phyloP scores from a whole-genome alignment of 2,113 vertebrate genomes.

The Archocentrus centrarchus region DNA sequence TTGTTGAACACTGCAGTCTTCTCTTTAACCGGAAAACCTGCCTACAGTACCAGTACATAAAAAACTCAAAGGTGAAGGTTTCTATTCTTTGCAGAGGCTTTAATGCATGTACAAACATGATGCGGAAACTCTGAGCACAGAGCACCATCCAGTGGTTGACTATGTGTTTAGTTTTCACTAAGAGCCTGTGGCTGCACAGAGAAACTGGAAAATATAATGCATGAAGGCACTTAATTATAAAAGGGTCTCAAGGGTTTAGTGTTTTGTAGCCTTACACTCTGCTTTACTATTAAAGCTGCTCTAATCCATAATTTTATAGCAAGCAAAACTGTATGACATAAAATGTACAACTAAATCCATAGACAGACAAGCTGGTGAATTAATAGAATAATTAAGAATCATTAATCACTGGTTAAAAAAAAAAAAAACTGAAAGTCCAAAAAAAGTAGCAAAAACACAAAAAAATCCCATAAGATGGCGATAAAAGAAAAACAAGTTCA shows the following conservation, averaged over 20 bases:
- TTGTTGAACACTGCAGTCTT: neutral
- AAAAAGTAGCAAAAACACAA: neutral
- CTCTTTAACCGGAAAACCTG: neutral
- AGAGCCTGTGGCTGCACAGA: neutral
- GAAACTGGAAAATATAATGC: slow-evolving; percentile 1
- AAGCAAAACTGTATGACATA: neutral
- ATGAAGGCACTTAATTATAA: slow-evolving; percentile 15
- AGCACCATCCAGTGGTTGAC: slow-evolving; percentile 61
- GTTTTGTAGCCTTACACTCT: neutral
- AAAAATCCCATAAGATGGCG: neutral
- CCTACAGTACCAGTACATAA: neutral
- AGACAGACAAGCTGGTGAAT: neutral
- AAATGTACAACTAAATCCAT: neutral
- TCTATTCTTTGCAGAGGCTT: slow-evolving; percentile 8
- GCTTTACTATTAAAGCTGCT: slow-evolving; percentile 6
- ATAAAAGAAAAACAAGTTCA: neutral
- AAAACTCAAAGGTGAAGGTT: neutral
- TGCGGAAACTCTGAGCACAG: slow-evolving; percentile 9
- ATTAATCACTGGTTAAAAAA: neutral
- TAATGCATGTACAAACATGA: neutral
- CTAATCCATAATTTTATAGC: slow-evolving; percentile 8
- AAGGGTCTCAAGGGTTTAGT: slow-evolving; percentile 3
- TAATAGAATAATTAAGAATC: neutral
- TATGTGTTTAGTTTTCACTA: neutral
- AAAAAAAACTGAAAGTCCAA: neutral